Percentiles rank a stretch among this genome's conserved stretches.
Evolutionary conservation across 2,113 vertebrate species (phyloP).

Genomic region (Leucoraja erinaceus): DNA sequence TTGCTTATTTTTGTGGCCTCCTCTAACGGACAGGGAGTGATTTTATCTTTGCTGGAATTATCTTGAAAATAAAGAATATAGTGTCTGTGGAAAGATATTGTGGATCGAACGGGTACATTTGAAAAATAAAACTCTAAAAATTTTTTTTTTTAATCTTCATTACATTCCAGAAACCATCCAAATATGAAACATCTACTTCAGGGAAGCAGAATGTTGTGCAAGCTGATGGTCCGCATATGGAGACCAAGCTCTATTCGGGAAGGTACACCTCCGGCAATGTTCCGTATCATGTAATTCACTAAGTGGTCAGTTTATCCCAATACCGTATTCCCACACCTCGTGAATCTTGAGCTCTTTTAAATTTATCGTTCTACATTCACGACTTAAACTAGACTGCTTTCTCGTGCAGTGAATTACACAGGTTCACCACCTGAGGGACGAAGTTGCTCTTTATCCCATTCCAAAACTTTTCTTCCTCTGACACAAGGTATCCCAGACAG

Average conservation of each 20-base stretch:
- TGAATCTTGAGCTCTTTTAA: too few species aligned
- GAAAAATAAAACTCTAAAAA: not conserved
- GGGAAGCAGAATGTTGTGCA: conserved; percentile 61
- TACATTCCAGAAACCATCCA: conserved; percentile 65
- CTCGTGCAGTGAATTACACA: too few species aligned
- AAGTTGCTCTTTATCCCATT: too few species aligned
- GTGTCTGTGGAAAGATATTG: not conserved
- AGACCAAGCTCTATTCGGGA: conserved; percentile 49
- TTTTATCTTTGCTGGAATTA: not conserved
- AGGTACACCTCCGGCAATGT: conserved; percentile 53
- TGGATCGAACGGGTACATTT: not conserved
- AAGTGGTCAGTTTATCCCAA: too few species aligned
- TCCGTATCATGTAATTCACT: too few species aligned
- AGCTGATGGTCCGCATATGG: conserved; percentile 58
- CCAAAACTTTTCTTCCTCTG: too few species aligned
- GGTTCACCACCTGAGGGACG: too few species aligned
- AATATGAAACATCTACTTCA: conserved; percentile 44
- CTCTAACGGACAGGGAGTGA: not conserved
- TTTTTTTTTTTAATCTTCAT: not conserved
- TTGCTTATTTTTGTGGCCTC: not conserved
- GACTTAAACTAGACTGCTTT: too few species aligned
- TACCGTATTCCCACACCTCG: too few species aligned
- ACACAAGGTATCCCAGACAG: too few species aligned
- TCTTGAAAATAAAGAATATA: not conserved
- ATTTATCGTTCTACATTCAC: too few species aligned